phyloP scores from a whole-genome alignment of 2,888 invertebrate genomes.

The Bugula neritina region DNA sequence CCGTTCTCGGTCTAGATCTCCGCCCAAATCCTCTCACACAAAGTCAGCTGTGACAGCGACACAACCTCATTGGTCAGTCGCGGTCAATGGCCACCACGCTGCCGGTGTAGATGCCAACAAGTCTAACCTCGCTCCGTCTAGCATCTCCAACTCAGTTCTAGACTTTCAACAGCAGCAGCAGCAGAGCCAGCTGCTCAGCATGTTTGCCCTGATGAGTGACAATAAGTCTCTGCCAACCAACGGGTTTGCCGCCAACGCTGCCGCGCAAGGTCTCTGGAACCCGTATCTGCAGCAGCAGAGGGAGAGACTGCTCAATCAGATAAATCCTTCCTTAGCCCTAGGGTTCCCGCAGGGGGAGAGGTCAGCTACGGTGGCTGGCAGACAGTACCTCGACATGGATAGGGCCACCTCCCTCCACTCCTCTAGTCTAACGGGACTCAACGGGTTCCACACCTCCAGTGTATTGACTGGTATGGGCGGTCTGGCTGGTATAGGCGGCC shows the following conservation, averaged over 20 bases:
- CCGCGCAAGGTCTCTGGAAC: neutral
- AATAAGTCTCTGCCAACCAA: neutral
- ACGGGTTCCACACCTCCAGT: neutral
- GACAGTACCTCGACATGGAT: neutral
- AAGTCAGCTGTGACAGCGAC: neutral
- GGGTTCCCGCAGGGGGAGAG: neutral
- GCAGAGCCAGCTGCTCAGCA: too few species aligned
- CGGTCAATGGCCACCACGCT: neutral
- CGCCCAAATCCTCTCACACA: neutral
- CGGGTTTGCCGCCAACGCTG: neutral
- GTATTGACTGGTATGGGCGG: neutral
- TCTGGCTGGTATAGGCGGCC: neutral
- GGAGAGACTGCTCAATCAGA: neutral
- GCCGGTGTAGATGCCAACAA: neutral
- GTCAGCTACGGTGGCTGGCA: neutral
- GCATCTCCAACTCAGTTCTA: neutral
- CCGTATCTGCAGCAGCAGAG: constrained; percentile 6
- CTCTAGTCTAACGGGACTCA: neutral
- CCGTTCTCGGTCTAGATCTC: neutral
- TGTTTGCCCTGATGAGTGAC: neutral
- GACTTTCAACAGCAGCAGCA: neutral
- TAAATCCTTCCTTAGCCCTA: constrained; percentile 2
- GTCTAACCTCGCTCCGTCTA: neutral
- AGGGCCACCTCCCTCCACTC: neutral
- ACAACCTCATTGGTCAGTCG: neutral